Evolutionary conservation across 2,797 vertebrate genomes (phyloP).

Genomic region (Neomorphus geoffroyi): DNA sequence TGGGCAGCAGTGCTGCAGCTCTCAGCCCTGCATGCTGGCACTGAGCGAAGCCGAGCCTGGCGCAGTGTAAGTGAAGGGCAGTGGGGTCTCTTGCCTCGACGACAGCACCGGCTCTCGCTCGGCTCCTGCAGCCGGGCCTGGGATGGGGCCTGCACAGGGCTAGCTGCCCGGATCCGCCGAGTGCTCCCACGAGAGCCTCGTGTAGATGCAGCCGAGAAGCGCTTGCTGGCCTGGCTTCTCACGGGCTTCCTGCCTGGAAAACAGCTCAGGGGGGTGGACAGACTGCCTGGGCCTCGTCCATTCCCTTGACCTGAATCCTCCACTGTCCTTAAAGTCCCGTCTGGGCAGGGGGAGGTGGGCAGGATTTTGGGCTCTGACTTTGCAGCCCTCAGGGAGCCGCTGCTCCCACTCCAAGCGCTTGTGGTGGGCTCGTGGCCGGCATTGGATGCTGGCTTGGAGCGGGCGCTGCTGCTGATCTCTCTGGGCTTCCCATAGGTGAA

Average conservation of each 20-base stretch:
- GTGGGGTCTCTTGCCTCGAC: no score
- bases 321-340: accelerated
- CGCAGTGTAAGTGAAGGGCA: background rate
- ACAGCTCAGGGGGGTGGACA: accelerated
- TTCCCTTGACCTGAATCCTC: background rate
- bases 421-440: accelerated
- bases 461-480: background rate
- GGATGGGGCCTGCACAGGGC: background rate
- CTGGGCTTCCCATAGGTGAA: slow-evolving; percentile 75
- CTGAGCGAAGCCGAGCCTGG: no score
- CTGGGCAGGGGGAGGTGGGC: background rate
- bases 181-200: background rate
- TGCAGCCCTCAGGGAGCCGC: background rate
- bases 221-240: background rate
- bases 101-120: background rate
- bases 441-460: background rate
- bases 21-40: background rate
- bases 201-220: background rate
- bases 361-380: background rate
- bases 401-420: background rate
- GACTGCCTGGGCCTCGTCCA: no score
- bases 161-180: accelerated
- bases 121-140: background rate
- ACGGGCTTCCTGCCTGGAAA: background rate
- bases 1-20: background rate